Conservation (phyloP, 2,113 vertebrate genomes). For the Aythya baeri region DNA sequence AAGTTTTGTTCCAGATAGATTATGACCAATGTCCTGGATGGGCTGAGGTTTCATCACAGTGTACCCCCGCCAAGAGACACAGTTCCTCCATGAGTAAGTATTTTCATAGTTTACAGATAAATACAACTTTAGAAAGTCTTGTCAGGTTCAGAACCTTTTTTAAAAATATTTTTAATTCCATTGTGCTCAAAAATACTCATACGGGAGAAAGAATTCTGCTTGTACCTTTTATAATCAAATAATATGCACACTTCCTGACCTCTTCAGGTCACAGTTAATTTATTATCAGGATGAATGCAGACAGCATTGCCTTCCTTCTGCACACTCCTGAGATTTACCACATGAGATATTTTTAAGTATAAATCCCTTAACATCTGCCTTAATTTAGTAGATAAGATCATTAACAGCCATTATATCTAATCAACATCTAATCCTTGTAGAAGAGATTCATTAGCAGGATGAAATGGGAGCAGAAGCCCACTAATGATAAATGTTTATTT, state of each 20-base stretch:
- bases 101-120: not conserved
- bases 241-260: slow-evolving; percentile 35
- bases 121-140: not conserved
- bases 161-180: not conserved
- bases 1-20: not conserved
- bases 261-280: slow-evolving; percentile 73
- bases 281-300: slow-evolving; percentile 69
- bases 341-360: slow-evolving; percentile 76
- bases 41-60: not conserved
- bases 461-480: slow-evolving; percentile 70
- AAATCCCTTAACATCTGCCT: slow-evolving; percentile 85
- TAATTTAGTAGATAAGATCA: slow-evolving; percentile 82
- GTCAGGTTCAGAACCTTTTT: not conserved
- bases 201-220: slow-evolving; percentile 7
- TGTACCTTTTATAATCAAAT: slow-evolving; percentile 42
- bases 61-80: not conserved
- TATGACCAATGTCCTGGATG: not conserved
- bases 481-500: slow-evolving; percentile 75
- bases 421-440: slow-evolving; percentile 80
- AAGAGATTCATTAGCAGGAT: slow-evolving; percentile 76
- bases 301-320: slow-evolving; percentile 55
- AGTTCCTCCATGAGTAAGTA: not conserved
- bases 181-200: not conserved
- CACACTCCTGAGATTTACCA: slow-evolving; percentile 76
- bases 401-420: slow-evolving; percentile 83